phyloP scores from a whole-genome alignment of 92 coral and sea anemone genomes.

The Palythoa grandiflora region DNA sequence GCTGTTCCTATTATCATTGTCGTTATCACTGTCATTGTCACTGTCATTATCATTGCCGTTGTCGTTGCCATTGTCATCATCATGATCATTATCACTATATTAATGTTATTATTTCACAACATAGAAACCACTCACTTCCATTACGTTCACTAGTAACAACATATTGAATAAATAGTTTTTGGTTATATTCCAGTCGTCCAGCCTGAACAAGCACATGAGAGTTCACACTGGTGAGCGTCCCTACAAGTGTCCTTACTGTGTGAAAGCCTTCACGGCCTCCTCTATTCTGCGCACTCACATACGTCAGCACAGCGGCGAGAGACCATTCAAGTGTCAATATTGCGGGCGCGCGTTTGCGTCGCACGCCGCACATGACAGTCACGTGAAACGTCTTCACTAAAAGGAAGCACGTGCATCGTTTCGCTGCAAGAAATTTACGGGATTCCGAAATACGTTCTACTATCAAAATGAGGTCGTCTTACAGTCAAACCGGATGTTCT shows the following conservation, averaged over 20 bases:
- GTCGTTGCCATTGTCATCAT: not conserved
- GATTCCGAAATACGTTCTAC: too few relatives aligned
- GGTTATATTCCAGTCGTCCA: constrained; percentile 64
- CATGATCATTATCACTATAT: not conserved
- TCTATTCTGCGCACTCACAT: constrained; percentile 91
- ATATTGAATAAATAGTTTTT: not conserved
- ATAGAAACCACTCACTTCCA: not conserved
- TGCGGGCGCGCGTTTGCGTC: constrained; percentile 92
- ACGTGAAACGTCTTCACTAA: constrained; percentile 80
- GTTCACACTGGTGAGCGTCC: constrained; percentile 88
- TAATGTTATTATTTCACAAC: not conserved
- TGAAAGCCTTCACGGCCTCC: constrained; percentile 80
- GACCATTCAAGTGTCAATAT: constrained; percentile 84
- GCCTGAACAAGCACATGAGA: constrained; percentile 83
- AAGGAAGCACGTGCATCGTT: not conserved
- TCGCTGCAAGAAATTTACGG: too few relatives aligned
- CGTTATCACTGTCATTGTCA: not conserved
- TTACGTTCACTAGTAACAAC: not conserved
- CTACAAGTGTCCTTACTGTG: constrained; percentile 81
- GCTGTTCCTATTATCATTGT: not conserved
- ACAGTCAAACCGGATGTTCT: too few relatives aligned
- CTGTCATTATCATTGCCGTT: not conserved
- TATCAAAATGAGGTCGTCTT: too few relatives aligned
- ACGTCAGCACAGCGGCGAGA: constrained; percentile 88
- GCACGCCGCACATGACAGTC: constrained; percentile 92